Conservation (phyloP, 2,113 vertebrate species). For the Cavia porcellus region DNA sequence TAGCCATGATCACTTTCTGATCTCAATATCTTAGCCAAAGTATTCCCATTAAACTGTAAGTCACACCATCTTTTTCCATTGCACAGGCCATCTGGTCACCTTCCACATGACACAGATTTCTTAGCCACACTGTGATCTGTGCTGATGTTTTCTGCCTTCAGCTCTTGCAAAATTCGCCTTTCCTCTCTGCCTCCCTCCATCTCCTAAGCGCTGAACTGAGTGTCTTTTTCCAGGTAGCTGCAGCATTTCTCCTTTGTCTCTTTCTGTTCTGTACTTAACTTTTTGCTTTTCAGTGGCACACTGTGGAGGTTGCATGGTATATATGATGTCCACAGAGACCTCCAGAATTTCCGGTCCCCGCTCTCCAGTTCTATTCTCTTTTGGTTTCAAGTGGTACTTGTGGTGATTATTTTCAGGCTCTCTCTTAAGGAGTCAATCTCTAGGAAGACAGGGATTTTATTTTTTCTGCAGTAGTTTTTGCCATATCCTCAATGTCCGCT, state of each 20-base stretch:
- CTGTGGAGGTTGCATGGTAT: accelerated
- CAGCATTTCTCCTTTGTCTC: accelerated
- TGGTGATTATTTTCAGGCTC: neutral
- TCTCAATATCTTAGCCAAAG: neutral
- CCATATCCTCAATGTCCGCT: neutral
- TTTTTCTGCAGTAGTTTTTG: neutral
- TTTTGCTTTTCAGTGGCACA: neutral
- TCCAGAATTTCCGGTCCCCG: neutral
- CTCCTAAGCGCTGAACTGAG: accelerated
- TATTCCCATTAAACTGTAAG: neutral
- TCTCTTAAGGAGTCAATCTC: neutral
- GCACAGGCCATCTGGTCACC: neutral
- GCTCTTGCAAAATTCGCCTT: neutral
- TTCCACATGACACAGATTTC: neutral
- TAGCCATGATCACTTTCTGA: neutral
- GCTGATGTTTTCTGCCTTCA: neutral
- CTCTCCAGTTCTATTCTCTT: neutral
- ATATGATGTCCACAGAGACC: neutral
- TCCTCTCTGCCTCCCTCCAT: neutral
- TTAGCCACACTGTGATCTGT: neutral
- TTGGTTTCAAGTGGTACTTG: neutral
- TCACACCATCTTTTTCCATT: neutral
- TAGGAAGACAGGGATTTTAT: neutral
- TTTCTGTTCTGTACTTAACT: neutral
- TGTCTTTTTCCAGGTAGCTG: neutral